Conservation (phyloP, 2,888 invertebrate species). For the Hirtodrosophila confusa region DNA sequence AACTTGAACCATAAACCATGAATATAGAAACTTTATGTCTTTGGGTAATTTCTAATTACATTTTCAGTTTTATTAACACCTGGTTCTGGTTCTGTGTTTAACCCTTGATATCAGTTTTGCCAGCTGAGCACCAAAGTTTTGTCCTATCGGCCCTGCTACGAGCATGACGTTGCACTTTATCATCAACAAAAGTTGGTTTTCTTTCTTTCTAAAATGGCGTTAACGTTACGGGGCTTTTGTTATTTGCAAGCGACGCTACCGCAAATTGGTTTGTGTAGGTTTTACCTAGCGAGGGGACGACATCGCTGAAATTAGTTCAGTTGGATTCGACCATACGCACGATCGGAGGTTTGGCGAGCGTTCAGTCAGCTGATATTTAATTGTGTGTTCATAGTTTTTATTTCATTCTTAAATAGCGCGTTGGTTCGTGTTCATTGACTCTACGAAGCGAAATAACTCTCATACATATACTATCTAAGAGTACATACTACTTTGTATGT, state of each 20-base stretch:
- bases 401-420: conserved; percentile 11
- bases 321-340: conserved; percentile 25
- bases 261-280: conserved; percentile 10
- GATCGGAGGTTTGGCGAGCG: conserved; percentile 19
- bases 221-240: neutral
- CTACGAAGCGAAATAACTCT: too few species aligned
- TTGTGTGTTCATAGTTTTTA: conserved; percentile 2
- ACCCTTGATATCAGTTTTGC: too few species aligned
- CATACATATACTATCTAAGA: too few species aligned
- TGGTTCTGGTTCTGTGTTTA: too few species aligned
- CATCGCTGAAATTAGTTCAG: conserved; percentile 11
- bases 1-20: too few species aligned
- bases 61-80: too few species aligned
- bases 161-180: conserved; percentile 13
- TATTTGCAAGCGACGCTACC: conserved; percentile 1
- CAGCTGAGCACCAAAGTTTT: too few species aligned
- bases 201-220: neutral
- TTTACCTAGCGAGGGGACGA: neutral
- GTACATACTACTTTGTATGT: too few species aligned
- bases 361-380: conserved; percentile 11
- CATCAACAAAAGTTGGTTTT: neutral
- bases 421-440: conserved; percentile 4
- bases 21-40: too few species aligned
- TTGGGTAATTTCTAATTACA: too few species aligned
- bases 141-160: too few species aligned